Conservation (phyloP, 2,797 vertebrate species). For the Trachurus trachurus region DNA sequence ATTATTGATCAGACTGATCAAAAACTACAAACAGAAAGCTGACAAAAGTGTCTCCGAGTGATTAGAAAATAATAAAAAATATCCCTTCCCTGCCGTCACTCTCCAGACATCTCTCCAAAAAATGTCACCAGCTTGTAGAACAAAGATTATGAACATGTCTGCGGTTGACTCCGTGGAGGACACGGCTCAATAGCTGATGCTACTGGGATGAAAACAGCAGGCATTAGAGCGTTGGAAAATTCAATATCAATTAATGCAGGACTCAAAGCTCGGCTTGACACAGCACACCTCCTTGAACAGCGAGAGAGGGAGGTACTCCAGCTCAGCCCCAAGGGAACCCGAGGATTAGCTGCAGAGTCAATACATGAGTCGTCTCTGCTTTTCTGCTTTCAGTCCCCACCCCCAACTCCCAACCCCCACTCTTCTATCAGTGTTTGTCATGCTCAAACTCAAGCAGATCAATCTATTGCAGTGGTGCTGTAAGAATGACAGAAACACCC, state of each 20-base stretch:
- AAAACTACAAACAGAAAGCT: neutral
- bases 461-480: slow-evolving; percentile 17
- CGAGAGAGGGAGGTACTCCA: slow-evolving; percentile 51
- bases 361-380: slow-evolving; percentile 53
- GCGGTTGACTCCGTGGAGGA: slow-evolving; percentile 26
- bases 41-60: neutral
- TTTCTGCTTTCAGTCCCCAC: slow-evolving; percentile 12
- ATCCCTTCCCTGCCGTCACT: neutral
- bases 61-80: neutral
- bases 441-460: slow-evolving; percentile 39
- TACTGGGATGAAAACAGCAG: slow-evolving; percentile 57
- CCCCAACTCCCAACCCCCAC: neutral
- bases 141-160: slow-evolving; percentile 41
- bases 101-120: neutral
- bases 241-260: slow-evolving; percentile 79
- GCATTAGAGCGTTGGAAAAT: slow-evolving; percentile 68
- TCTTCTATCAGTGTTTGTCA: slow-evolving; percentile 4
- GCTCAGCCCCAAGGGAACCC: slow-evolving; percentile 50
- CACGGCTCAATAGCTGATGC: slow-evolving; percentile 41
- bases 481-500: neutral
- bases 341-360: slow-evolving; percentile 64
- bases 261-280: slow-evolving; percentile 64
- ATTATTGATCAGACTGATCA: neutral
- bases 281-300: slow-evolving; percentile 62
- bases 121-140: slow-evolving; percentile 7